Evolutionary conservation across 2,797 vertebrate genomes (phyloP).

Genomic region (Cyclopterus lumpus): DNA sequence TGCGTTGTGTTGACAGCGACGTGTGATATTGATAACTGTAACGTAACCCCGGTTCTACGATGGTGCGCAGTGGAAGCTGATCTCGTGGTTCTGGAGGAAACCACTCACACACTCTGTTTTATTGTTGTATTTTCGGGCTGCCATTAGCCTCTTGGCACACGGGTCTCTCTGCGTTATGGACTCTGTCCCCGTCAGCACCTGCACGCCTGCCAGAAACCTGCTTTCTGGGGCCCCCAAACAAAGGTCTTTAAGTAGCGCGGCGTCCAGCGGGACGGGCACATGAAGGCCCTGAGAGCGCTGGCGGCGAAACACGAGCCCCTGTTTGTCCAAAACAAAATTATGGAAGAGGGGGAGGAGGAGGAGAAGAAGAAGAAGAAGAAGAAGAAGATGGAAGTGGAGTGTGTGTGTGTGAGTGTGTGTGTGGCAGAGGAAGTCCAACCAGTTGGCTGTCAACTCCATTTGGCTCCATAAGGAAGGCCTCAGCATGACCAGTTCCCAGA

Average conservation of each 20-base stretch:
- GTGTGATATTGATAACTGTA: neutral
- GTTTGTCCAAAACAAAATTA: slow-evolving; percentile 82
- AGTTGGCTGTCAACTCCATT: slow-evolving; percentile 77
- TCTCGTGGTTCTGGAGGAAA: slow-evolving; percentile 13
- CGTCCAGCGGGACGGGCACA: slow-evolving; percentile 57
- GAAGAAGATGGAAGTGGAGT: slow-evolving; percentile 32
- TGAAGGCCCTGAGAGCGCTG: slow-evolving; percentile 70
- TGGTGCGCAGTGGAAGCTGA: neutral
- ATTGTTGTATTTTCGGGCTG: slow-evolving; percentile 31
- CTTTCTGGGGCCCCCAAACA: slow-evolving; percentile 68
- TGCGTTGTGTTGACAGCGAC: neutral
- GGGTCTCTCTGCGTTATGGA: slow-evolving; percentile 68
- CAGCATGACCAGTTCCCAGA: slow-evolving; percentile 69
- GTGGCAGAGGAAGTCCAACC: slow-evolving; percentile 59
- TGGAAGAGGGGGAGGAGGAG: slow-evolving; percentile 49
- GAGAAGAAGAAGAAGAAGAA: too few species aligned
- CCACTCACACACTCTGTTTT: slow-evolving; percentile 20
- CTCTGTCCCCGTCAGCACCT: slow-evolving; percentile 80
- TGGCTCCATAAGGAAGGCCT: slow-evolving; percentile 77
- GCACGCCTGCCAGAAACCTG: slow-evolving; percentile 68
- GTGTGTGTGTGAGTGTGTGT: slow-evolving; percentile 39
- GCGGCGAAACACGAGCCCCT: slow-evolving; percentile 75
- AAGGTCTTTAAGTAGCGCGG: slow-evolving; percentile 64
- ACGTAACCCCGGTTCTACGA: neutral
- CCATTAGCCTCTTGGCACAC: slow-evolving; percentile 74